Conservation (phyloP, 2,888 invertebrate species). For the Tromatobia lineatoria region DNA sequence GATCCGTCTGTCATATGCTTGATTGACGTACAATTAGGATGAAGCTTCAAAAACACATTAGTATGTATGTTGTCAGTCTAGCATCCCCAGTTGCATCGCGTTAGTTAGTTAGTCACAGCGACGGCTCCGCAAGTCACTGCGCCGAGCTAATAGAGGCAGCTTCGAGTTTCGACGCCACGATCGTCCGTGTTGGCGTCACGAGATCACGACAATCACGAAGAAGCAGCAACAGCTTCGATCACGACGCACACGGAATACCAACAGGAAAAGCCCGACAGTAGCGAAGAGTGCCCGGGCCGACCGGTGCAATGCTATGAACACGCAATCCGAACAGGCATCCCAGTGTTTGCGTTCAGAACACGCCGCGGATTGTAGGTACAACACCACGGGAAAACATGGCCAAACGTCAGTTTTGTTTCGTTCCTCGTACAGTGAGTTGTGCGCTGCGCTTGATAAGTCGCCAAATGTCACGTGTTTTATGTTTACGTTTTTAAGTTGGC, state of each 20-base stretch:
- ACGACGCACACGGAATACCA: constrained; percentile 71
- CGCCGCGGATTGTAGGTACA: constrained; percentile 68
- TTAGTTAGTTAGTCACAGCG: constrained; percentile 6
- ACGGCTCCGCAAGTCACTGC: constrained; percentile 6
- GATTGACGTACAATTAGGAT: no score
- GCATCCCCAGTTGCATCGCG: not conserved
- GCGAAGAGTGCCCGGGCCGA: constrained; percentile 47
- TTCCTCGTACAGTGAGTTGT: constrained; percentile 69
- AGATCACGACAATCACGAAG: constrained; percentile 73
- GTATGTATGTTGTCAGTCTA: no score
- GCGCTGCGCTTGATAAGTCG: constrained; percentile 27
- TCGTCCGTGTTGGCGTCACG: constrained; percentile 63
- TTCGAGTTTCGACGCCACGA: constrained; percentile 27
- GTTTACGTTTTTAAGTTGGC: not conserved
- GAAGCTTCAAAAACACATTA: no score
- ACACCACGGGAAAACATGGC: constrained; percentile 70
- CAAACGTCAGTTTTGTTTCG: constrained; percentile 75
- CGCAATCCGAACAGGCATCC: constrained; percentile 72
- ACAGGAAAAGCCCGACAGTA: constrained; percentile 37
- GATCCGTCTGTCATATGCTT: no score
- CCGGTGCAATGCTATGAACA: constrained; percentile 71
- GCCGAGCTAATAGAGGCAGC: constrained; percentile 20
- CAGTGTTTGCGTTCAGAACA: constrained; percentile 59
- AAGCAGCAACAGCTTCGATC: constrained; percentile 69
- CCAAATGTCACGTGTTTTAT: not conserved